Percentiles rank a stretch among this genome's conserved stretches.
Evolutionary conservation across 1,140 invertebrate species (phyloP).

Genomic region (Spodoptera litura): DNA sequence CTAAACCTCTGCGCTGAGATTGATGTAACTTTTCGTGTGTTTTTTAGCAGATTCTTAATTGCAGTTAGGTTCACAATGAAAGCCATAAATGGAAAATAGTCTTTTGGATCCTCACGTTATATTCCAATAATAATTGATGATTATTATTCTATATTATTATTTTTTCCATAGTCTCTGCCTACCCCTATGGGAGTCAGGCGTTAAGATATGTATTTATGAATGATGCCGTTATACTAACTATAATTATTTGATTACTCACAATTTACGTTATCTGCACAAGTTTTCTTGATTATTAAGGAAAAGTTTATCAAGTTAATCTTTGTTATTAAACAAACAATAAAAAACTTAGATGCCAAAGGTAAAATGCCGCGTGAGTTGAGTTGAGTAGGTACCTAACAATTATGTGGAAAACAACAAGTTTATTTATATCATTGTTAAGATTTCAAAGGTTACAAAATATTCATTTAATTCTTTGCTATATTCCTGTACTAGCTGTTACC

Average conservation of each 20-base stretch:
- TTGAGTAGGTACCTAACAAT: background rate
- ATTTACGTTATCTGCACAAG: too few species aligned
- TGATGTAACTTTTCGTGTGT: background rate
- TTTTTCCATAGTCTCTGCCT: too few species aligned
- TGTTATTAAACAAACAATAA: background rate
- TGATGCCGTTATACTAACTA: too few species aligned
- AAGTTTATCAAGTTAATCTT: background rate
- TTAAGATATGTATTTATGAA: too few species aligned
- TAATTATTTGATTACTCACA: too few species aligned
- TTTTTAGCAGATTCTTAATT: too few species aligned
- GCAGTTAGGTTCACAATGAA: too few species aligned
- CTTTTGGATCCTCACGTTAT: too few species aligned
- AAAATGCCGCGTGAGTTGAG: background rate
- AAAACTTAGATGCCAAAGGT: slow-evolving; percentile 13
- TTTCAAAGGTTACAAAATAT: slow-evolving; percentile 15
- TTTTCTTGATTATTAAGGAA: background rate
- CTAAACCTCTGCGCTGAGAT: background rate
- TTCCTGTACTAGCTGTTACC: background rate
- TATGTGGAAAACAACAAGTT: slow-evolving; percentile 12
- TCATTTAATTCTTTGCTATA: background rate
- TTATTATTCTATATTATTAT: too few species aligned
- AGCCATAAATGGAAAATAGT: too few species aligned
- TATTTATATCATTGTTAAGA: slow-evolving; percentile 13
- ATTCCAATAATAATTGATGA: too few species aligned
- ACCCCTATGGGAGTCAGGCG: too few species aligned